Conservation (phyloP, 2,113 vertebrate species). For the Notechis scutatus region DNA sequence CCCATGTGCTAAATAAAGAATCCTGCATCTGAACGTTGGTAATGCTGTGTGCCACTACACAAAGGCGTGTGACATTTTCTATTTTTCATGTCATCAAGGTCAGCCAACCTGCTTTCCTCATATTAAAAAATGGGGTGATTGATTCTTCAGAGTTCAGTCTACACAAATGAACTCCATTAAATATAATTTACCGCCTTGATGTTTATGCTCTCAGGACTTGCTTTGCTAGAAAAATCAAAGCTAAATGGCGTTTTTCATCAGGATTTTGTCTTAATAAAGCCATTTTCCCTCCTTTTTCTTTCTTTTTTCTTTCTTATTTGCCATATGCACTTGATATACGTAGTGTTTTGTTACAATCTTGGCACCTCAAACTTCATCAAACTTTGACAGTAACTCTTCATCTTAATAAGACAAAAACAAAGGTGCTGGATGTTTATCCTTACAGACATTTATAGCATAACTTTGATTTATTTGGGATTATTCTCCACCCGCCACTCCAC, state of each 20-base stretch:
- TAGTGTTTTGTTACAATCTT: slow-evolving; percentile 45
- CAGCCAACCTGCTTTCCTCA: slow-evolving; percentile 1
- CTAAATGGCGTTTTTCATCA: slow-evolving; percentile 57
- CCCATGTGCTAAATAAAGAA: neutral
- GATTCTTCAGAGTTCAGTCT: slow-evolving; percentile 22
- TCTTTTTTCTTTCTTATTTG: neutral
- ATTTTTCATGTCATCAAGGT: slow-evolving; percentile 6
- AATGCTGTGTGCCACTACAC: neutral
- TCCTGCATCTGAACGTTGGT: neutral
- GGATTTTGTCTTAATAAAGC: slow-evolving; percentile 55
- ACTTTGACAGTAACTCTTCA: slow-evolving; percentile 56
- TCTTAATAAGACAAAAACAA: slow-evolving; percentile 52
- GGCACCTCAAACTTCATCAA: slow-evolving; percentile 58
- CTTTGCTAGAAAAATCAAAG: slow-evolving; percentile 46
- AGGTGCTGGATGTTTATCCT: slow-evolving; percentile 18
- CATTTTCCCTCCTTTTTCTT: neutral
- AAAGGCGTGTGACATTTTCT: neutral
- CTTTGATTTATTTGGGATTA: slow-evolving; percentile 35
- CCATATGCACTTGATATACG: slow-evolving; percentile 51
- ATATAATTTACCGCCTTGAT: slow-evolving; percentile 36
- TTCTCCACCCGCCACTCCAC: neutral
- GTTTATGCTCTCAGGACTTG: slow-evolving; percentile 40
- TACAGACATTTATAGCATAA: slow-evolving; percentile 31
- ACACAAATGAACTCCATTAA: slow-evolving; percentile 46
- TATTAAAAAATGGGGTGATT: neutral